A percentile compares a stretch with the other conserved stretches of the same genome.
These are phyloP conservation scores for Tricholauxania praeusta DNA, from an alignment of 2,888 invertebrate genomes.

Conservation along the genomic window DNA sequence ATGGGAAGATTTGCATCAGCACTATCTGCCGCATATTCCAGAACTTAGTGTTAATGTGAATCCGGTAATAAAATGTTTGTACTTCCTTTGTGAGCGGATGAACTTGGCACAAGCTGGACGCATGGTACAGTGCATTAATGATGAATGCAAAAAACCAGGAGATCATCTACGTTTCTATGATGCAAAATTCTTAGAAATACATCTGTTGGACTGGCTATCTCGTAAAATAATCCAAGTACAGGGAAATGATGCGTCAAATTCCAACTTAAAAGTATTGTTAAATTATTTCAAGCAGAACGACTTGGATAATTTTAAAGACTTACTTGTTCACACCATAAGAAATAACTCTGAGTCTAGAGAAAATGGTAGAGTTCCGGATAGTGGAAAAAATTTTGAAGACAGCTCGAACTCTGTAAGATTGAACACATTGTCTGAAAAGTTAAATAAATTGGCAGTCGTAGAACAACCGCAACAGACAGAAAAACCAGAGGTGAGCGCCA, in stretches of 20 bases:
- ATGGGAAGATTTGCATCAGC: constrained; percentile 54
- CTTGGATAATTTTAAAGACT: constrained; percentile 49
- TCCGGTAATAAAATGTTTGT: constrained; percentile 68
- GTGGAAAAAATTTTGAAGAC: constrained; percentile 33
- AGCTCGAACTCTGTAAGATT: constrained; percentile 10
- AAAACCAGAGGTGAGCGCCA: background rate
- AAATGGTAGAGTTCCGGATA: background rate
- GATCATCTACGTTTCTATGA: constrained; percentile 60
- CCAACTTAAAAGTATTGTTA: constrained; percentile 58
- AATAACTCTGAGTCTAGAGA: constrained; percentile 38
- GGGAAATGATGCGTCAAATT: constrained; percentile 49
- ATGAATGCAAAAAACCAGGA: constrained; percentile 44
- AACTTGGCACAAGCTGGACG: constrained; percentile 55
- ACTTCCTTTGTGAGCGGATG: constrained; percentile 68
- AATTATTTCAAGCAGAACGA: constrained; percentile 61
- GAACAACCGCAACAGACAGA: background rate
- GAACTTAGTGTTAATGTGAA: constrained; percentile 65
- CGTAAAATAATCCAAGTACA: constrained; percentile 52
- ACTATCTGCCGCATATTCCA: constrained; percentile 64
- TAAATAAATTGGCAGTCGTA: constrained; percentile 20
- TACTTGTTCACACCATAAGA: constrained; percentile 54
- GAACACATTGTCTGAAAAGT: background rate
- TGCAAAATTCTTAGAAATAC: constrained; percentile 59
- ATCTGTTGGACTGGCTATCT: constrained; percentile 61
- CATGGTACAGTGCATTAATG: constrained; percentile 53